Conservation (phyloP, 2,888 invertebrate genomes). For the Ischnura elegans region DNA sequence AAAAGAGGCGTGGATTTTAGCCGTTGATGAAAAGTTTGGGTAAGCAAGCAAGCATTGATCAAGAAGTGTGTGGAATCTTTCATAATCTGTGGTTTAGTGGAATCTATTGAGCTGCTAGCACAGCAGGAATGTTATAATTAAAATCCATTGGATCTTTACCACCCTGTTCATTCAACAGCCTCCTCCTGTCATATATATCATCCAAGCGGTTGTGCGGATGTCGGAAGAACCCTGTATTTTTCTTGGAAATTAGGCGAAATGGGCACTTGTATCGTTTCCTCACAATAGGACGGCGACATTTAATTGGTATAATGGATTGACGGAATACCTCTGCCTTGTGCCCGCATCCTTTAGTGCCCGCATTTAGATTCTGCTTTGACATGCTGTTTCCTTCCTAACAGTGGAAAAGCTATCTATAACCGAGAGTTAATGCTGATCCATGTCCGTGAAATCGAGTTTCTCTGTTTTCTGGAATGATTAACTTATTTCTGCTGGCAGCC, state of each 20-base stretch:
- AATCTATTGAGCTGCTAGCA: too few relatives aligned
- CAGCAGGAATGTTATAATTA: too few relatives aligned
- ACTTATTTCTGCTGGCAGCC: background rate
- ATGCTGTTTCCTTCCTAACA: background rate
- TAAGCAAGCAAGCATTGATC: too few relatives aligned
- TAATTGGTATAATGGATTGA: background rate
- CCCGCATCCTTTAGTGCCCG: background rate
- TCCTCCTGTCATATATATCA: too few relatives aligned
- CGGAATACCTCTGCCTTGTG: background rate
- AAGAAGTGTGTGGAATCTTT: too few relatives aligned
- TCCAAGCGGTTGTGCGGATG: too few relatives aligned
- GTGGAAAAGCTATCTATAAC: background rate
- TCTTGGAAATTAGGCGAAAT: background rate
- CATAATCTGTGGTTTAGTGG: too few relatives aligned
- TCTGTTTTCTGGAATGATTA: background rate
- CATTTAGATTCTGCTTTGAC: background rate
- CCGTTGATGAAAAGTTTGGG: too few relatives aligned
- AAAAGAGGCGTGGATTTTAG: too few relatives aligned
- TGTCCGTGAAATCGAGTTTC: background rate
- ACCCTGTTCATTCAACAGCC: too few relatives aligned
- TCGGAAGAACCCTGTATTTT: background rate
- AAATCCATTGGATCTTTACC: too few relatives aligned
- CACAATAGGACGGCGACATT: conserved; percentile 1
- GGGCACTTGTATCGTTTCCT: background rate
- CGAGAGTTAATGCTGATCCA: background rate